Evolutionary conservation across 2,888 invertebrate genomes (phyloP), one percentile per base, ranked within the genome.

Genomic region (Girardia tigrina): DNA sequence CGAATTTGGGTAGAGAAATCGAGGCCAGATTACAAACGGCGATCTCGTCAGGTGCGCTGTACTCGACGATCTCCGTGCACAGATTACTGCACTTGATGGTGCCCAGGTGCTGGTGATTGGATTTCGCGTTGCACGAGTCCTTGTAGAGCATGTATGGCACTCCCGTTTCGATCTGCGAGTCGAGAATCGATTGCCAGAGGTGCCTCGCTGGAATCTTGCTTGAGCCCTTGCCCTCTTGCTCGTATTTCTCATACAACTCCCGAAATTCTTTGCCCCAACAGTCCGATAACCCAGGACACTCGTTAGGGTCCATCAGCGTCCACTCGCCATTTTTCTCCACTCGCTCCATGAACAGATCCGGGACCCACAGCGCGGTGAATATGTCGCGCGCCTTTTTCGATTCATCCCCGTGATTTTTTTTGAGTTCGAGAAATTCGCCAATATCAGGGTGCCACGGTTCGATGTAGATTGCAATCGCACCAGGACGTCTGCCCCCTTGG

Each of bases 391-490:
- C 95, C 70, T 97, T 87, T 36, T 89, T 87, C 84, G 97, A 95
- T 83, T 97, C 97, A 82, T 92, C 80, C 23, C 97, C 88, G 0
- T 92, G 94, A 83, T 97, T 98, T 83, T 94, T 95, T 82, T 90
- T 92, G 73, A 95, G 86, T 82, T 95, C 91, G 73, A 98, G 86
- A 85, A 95, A 98, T 77, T 93, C 93, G 83, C 94, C 92, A 77
- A 98, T 87, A 84, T 98, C 97, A 0, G 92, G 90, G 86, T 99
- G 98, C 98, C 98, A 98, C 0, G 98, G 98, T 84, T 98, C 98
- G 74, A 99, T 85, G 82, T 98, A 98, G 78, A 98, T 89, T 20
- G 98, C 94, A 86, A 97, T 94, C 1, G 95, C 95, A 26, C 97
- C 97, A 0, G 95, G 95, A 78, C 95, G 86, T 87, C 95, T 95